Base-by-base conservation (phyloP, 2,797 vertebrate species). In the Taeniopygia guttata region DNA sequence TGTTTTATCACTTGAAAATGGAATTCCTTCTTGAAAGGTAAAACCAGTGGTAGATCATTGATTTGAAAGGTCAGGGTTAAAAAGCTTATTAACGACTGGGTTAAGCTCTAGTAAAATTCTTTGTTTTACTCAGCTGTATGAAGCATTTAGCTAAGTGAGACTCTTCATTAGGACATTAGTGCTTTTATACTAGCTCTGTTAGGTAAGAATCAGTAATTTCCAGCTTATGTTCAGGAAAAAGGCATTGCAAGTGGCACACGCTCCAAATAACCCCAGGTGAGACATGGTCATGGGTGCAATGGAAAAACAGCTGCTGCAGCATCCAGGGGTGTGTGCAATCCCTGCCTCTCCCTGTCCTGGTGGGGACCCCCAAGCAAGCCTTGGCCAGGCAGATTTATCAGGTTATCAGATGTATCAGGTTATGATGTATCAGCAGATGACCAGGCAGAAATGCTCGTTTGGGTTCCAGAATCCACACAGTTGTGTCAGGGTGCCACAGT, bases 61-160 rank as follows among this genome's bases (percentile, higher is more conserved):
- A 98, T 97, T 97, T 94, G 93, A 97, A 97, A 97, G 95, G 96
- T 96, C 97, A 96, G 96, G 94, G 96, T 98, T 97, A 97, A 97
- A 96, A 97, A 96, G 95, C 95, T 97, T 95, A 96, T 97, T 98
- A 98, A 96, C 27, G 96, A 92, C 96, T 97, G 91, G 90, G 95
- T 97, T 97, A 97, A 98, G 96, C 97, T 97, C 79, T 84, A 96
- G 83, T 81, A 94, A 95, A 96, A 94, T 93, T 89, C 86, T 96
- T 96, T 93, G 84, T 96, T 96, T 97, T 96, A 96, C 95, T 95
- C 92, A 95, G 96, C 95, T 94, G 95, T 94, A 96, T 95, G 93
- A 95, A 96, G 94, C 95, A 97, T 94, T 98, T 94, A 96, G 92
- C 93, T 97, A 97, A 98, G 95, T 95, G 95, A 94, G 93, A 79